Base-by-base conservation (phyloP, 2,113 vertebrate species). In the Acrocephalus arundinaceus region DNA sequence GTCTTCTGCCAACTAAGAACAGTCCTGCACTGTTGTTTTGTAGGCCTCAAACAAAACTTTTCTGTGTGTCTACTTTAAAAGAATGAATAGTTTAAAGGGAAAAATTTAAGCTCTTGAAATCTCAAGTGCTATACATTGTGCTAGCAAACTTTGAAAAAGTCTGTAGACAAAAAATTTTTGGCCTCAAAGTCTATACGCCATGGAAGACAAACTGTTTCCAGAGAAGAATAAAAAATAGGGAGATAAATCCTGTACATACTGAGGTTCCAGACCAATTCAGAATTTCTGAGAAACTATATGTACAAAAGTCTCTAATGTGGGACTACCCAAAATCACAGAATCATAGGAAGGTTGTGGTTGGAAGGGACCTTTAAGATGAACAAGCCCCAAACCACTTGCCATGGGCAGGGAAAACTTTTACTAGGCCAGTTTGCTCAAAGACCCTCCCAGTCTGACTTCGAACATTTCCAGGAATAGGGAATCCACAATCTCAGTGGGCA, bases 91-190 rank as follows among this genome's bases (percentile, higher is more conserved):
- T 31, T 37, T 46, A 48, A 90, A 76, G 30, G 19, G 28, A 21
- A 58, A 37, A 48, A 31, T 27, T 81, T 43, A 48, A 59, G 57
- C 11, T 61, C 24, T 43, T 61, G 28, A 66, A 81, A 55, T 24
- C 4, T 76, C 13, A 24, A 35, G 18, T 2, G 0, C 30, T 45
- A 43, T 35, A 41, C 4, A 41, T 1, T 5, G 31, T 15, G 7
- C 17, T 67, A 73, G 6, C 1, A 78, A 89, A 58, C 10, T 49
- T 59, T 51, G 18, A n/a, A 81, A 61, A 89, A 10, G 2, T 52
- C 61, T 54, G 7, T 37, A 63, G 25, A 46, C 8, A 31, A 54
- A 7, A 7, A 51, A 55, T 19, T 73, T 89, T 81, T 71, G 10
- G 17, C 37, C 37, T 57, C 39, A 46, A 24, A 46, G 3, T 73